Evolutionary conservation across 2,113 vertebrate genomes (phyloP).

Genomic region (Podarcis cretensis): DNA sequence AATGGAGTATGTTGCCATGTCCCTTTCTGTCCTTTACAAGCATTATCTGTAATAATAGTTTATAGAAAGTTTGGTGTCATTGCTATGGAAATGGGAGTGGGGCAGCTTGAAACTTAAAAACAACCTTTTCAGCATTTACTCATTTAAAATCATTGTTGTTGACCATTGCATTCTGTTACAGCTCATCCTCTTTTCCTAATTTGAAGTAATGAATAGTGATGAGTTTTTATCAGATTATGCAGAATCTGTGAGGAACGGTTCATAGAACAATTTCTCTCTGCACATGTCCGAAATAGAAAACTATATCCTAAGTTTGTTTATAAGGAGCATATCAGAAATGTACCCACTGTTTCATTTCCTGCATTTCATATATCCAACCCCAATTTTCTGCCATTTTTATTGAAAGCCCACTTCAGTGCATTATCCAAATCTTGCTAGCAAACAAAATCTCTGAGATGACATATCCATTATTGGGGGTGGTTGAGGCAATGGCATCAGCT

Average conservation of each 20-base stretch:
- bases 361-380: not conserved
- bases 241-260: not conserved
- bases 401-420: not conserved
- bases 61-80: not conserved
- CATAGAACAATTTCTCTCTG: not conserved
- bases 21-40: not conserved
- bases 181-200: constrained; percentile 7
- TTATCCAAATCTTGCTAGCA: not conserved
- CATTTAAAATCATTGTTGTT: not conserved
- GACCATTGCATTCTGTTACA: not conserved
- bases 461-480: not conserved
- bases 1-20: not conserved
- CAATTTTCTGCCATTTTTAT: not conserved
- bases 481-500: not conserved
- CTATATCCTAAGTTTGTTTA: constrained; percentile 1
- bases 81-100: not conserved
- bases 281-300: no score
- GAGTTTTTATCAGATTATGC: not conserved
- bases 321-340: not conserved
- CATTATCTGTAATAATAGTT: not conserved
- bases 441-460: not conserved
- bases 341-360: not conserved
- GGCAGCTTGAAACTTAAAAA: not conserved
- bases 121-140: not conserved
- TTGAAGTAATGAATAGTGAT: not conserved